phyloP scores from a whole-genome alignment of 2,113 vertebrate genomes.

The mouse (Mus musculus) region DNA sequence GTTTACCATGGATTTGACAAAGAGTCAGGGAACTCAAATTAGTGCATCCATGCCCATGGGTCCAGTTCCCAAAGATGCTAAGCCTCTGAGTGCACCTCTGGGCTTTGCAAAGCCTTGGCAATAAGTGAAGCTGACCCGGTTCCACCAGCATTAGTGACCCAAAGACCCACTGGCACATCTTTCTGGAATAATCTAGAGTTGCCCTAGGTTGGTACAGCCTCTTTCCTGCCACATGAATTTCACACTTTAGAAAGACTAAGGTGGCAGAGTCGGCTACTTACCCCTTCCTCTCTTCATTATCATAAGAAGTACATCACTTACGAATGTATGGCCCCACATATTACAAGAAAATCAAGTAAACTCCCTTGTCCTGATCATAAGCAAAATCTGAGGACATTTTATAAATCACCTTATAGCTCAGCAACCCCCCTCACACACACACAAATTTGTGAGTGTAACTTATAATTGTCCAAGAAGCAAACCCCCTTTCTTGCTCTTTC shows the following conservation, averaged over 20 bases:
- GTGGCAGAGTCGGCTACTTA: not conserved
- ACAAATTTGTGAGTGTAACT: constrained; percentile 39
- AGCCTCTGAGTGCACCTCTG: not conserved
- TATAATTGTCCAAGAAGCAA: not conserved
- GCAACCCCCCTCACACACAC: not conserved
- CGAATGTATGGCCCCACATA: not conserved
- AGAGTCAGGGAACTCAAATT: not conserved
- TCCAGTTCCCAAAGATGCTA: not conserved
- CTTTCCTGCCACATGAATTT: not conserved
- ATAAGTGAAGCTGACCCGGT: accelerated
- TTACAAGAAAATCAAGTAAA: not conserved
- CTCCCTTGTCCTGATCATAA: not conserved
- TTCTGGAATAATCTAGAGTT: not conserved
- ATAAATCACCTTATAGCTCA: not conserved
- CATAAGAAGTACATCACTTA: not conserved
- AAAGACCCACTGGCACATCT: not conserved
- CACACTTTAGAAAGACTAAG: not conserved
- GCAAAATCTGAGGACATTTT: not conserved
- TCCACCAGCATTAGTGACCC: not conserved
- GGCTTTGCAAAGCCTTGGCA: not conserved
- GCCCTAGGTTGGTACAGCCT: not conserved
- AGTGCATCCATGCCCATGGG: accelerated
- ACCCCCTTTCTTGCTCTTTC: not conserved
- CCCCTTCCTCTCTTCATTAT: not conserved
- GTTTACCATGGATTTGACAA: not conserved